Percentiles rank a stretch among this genome's conserved stretches.
Conservation (phyloP, 2,888 invertebrate genomes). For the Drosophila affinis region DNA sequence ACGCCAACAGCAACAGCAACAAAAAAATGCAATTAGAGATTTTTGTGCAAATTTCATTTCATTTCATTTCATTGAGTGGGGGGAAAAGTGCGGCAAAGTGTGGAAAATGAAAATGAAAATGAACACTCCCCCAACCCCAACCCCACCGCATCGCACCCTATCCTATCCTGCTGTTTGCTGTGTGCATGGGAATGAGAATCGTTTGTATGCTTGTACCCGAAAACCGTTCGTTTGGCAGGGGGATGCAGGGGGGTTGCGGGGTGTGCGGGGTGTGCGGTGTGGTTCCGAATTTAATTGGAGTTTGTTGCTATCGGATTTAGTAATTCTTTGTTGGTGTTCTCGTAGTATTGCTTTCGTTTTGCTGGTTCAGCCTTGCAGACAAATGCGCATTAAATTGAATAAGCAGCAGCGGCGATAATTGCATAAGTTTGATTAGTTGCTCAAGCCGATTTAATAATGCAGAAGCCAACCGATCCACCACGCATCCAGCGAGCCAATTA, state of each 20-base stretch:
- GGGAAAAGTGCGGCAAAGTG: constrained; percentile 12
- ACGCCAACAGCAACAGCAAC: too few species aligned
- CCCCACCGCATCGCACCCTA: neutral
- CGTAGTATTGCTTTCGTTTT: constrained; percentile 6
- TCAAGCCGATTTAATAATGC: constrained; percentile 54
- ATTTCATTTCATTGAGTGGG: constrained; percentile 14
- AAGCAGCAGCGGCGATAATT: constrained; percentile 66
- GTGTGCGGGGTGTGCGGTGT: too few species aligned
- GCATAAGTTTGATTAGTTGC: constrained; percentile 73
- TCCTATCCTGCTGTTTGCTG: neutral
- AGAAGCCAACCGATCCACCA: constrained; percentile 12
- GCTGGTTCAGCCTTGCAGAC: constrained; percentile 14
- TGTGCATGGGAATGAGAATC: neutral
- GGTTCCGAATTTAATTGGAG: constrained; percentile 55
- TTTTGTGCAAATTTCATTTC: constrained; percentile 38
- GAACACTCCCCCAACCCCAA: too few species aligned
- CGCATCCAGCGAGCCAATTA: constrained; percentile 27
- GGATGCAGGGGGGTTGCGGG: too few species aligned
- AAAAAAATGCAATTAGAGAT: constrained; percentile 37
- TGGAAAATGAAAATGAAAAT: constrained; percentile 23
- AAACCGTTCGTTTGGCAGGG: too few species aligned
- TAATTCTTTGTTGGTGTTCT: constrained; percentile 14
- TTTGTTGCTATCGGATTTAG: constrained; percentile 46
- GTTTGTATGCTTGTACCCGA: neutral
- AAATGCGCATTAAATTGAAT: constrained; percentile 63